Evolutionary conservation across 2,888 invertebrate genomes (phyloP), one percentile per base, ranked within the genome.

Genomic region (Chymomyza fuscimana): DNA sequence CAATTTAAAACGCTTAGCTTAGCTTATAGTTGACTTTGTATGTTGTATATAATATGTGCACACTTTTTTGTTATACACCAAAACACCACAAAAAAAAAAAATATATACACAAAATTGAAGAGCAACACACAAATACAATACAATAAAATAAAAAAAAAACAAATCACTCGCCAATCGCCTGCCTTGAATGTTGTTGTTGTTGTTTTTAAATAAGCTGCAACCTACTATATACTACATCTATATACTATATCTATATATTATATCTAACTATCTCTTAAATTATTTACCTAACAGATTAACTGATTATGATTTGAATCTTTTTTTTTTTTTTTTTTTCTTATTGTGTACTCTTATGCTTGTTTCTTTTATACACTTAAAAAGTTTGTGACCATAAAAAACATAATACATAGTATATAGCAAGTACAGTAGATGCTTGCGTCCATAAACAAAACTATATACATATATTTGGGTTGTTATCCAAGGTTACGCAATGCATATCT

Each of bases 1-100:
- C 50, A n/a, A 32, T 32, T 60, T 46, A 16, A 58, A 32, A 60
- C 60, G 19, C 61, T 46, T 46, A 46, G 40, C 40, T 46, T 46
- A 46, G 40, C 40, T 46, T 12, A 12, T 12, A 46, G 40, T 46
- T 46, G 12, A 46, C 40, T 46, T 46, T 46, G 12, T 46, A 46
- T 56, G 50, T 50, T 67, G 51, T 50, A 63, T 12, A n/a, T 56
- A 22, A 50, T 51, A 10, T 51, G 58, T 46, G 40, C 40, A 46
- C 40, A 46, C 2, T 46, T 46, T 46, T 12, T 10, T 46, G 10
- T 46, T 46, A 46, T 2, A 46, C 40, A 46, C 40, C 40, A 46
- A 46, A 46, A 46, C 40, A 12, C 12, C 10, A 46, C 10, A 10
- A 12, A 46, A 46, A 10, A 46, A 4, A 46, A 46, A 46, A 7